Conservation (phyloP, 1,140 invertebrate species). For the Drosophila mayri region DNA sequence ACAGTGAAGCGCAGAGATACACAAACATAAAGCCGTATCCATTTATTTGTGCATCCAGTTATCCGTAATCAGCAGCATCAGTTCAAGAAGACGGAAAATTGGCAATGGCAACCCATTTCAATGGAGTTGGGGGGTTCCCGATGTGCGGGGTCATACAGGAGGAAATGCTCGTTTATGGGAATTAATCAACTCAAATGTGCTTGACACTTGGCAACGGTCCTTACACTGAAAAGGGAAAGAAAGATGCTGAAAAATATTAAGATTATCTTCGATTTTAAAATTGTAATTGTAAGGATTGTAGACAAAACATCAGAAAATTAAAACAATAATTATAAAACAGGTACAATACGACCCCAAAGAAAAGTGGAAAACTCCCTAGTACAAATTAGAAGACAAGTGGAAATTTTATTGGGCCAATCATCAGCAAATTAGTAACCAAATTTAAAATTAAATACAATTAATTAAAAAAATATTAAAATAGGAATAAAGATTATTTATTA, state of each 20-base stretch:
- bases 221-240: slow-evolving; percentile 8
- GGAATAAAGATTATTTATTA: background rate
- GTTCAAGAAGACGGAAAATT: slow-evolving; percentile 34
- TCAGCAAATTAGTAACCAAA: background rate
- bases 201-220: slow-evolving; percentile 53
- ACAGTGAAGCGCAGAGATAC: slow-evolving; percentile 49
- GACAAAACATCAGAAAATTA: no score
- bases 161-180: slow-evolving; percentile 69
- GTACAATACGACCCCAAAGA: no score
- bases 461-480: no score
- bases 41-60: slow-evolving; percentile 24
- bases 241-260: background rate
- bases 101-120: slow-evolving; percentile 50
- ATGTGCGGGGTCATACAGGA: slow-evolving; percentile 11
- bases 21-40: slow-evolving; percentile 32
- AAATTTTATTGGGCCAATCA: background rate
- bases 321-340: no score
- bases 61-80: slow-evolving; percentile 36
- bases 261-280: background rate
- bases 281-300: background rate
- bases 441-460: background rate
- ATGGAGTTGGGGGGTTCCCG: slow-evolving; percentile 6
- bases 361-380: no score
- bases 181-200: slow-evolving; percentile 65
- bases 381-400: no score